Base-by-base conservation (phyloP, 2,797 vertebrate genomes). In the Ataeniobius toweri region DNA sequence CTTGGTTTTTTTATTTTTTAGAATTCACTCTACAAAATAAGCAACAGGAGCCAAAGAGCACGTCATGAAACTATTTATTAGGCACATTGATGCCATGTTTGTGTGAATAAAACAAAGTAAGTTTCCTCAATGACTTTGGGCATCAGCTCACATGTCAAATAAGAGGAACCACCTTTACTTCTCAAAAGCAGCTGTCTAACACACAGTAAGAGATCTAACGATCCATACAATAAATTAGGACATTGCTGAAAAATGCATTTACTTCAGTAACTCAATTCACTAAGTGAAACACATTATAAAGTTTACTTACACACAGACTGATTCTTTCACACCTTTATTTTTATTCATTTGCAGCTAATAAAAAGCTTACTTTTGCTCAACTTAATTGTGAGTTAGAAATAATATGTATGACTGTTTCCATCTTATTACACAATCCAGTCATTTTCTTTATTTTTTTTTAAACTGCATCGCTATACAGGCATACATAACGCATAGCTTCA, bases 381-480 rank as follows among this genome's bases (percentile, higher is more conserved):
- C 36, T 36, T 36, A 36, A 36, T 36, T 36, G 36, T 36, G 36
- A 36, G 31, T 31, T 31, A 31, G 31, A 31, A 28, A 28, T 28
- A 28, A 28, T 28, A 31, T 31, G 31, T 31, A 31, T 31, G 31
- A 31, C 31, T 31, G 31, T 31, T 31, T 31, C 31, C 31, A 31
- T 3, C 3, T 36, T 36, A 36, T 36, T 36, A 36, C 36, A 36
- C 3, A 36, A 36, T 36, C 36, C 36, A 36, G 36, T 36, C 36
- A 36, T 36, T 36, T 36, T 36, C 4, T 36, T 3, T 2, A 36
- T 14, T 61, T 48, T 48, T 3, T 61, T 13, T 39, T n/a, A 46
- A 73, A 59, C 53, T 14, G 44, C 28, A 67, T 65, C n/a, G 18
- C 76, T 67, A 56, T 72, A 78, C 69, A 22, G 36, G 3, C 18